Conservation (phyloP, 1,140 invertebrate species). For the Sycophaga agraensis region DNA sequence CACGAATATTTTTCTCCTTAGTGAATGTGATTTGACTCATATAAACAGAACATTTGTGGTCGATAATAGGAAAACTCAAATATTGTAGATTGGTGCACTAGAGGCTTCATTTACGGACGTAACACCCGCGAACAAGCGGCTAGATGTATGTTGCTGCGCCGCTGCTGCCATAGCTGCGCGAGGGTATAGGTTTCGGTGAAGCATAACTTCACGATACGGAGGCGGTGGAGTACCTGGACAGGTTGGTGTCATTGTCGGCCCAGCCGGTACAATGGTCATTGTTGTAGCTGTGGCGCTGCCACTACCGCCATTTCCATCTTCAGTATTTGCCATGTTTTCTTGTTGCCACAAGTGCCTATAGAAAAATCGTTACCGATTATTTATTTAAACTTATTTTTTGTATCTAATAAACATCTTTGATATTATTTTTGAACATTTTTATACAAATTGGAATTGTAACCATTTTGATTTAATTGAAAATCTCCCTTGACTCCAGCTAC, state of each 20-base stretch:
- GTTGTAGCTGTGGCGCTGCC: background rate
- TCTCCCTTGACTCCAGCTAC: too few relatives aligned
- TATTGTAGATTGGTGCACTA: background rate
- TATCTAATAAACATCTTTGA: too few relatives aligned
- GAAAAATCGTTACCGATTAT: too few relatives aligned
- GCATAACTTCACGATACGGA: conserved; percentile 49
- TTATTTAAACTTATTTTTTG: too few relatives aligned
- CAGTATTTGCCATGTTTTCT: conserved; percentile 3
- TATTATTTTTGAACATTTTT: too few relatives aligned
- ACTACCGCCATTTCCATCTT: conserved; percentile 3
- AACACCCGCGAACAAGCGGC: too few relatives aligned
- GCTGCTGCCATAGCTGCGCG: conserved; percentile 18
- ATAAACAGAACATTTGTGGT: background rate
- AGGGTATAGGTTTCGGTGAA: conserved; percentile 37
- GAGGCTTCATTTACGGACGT: background rate
- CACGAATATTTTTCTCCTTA: too few relatives aligned
- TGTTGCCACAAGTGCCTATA: conserved; percentile 20
- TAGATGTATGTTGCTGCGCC: too few relatives aligned
- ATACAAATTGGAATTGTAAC: too few relatives aligned
- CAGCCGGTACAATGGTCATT: too few relatives aligned
- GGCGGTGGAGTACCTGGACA: conserved; percentile 51
- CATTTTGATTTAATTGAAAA: too few relatives aligned
- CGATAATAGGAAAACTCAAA: background rate
- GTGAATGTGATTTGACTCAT: too few relatives aligned
- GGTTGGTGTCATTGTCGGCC: conserved; percentile 21